Evolutionary conservation across 2,888 invertebrate genomes (phyloP).

Genomic region (Rhodophaea formosa): DNA sequence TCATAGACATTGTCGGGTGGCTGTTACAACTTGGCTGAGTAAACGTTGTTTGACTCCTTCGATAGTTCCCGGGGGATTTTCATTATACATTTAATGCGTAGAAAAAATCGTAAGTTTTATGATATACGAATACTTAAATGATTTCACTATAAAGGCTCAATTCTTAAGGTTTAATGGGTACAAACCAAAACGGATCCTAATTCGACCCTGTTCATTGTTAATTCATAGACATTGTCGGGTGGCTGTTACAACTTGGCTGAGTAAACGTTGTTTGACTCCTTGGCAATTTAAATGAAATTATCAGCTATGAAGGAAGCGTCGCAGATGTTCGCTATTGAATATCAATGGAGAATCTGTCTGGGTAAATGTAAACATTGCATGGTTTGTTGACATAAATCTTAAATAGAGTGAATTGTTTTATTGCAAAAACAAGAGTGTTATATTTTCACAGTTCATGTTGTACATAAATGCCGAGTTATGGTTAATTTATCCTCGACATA

Average conservation of each 20-base stretch:
- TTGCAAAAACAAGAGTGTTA: no score
- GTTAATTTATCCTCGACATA: no score
- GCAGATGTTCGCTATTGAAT: constrained; percentile 21
- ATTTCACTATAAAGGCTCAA: not conserved
- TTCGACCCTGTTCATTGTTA: constrained; percentile 58
- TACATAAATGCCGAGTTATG: no score
- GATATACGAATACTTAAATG: no score
- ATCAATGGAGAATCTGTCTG: constrained; percentile 14
- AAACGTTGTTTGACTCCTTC: constrained; percentile 42
- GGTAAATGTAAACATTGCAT: not conserved
- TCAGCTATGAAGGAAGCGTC: constrained; percentile 26
- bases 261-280: constrained; percentile 44
- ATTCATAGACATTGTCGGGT: constrained; percentile 61
- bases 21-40: constrained; percentile 50
- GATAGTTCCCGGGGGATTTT: not conserved
- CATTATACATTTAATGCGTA: no score
- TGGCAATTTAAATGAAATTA: constrained; percentile 42
- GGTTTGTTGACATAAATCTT: no score
- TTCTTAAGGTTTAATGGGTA: not conserved
- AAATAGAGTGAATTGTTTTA: not conserved
- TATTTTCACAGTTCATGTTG: no score
- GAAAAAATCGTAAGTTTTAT: no score
- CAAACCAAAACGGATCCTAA: constrained; percentile 45
- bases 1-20: constrained; percentile 57
- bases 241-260: constrained; percentile 48